These are phyloP conservation scores for Forbesichthys agassizii DNA, from an alignment of 2,113 vertebrate species.

Conservation along the genomic window DNA sequence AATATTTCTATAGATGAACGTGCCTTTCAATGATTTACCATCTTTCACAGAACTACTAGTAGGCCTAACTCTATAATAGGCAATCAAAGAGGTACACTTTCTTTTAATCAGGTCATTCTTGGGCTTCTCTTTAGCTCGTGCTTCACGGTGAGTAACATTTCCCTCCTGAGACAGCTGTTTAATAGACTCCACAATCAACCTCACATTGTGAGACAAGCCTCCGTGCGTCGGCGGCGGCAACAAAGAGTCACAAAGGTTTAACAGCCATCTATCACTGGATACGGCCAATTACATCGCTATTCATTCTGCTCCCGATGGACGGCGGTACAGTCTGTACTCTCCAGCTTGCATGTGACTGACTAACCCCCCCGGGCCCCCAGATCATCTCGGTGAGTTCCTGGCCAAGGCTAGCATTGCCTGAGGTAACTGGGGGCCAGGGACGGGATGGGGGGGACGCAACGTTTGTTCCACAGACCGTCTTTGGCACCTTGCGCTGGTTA, in stretches of 20 bases:
- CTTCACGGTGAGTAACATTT: slow-evolving; percentile 35
- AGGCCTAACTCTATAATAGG: slow-evolving; percentile 38
- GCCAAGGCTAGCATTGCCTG: slow-evolving; percentile 39
- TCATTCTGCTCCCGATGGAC: slow-evolving; percentile 36
- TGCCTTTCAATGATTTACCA: slow-evolving; percentile 44
- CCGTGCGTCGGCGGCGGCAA: slow-evolving; percentile 25
- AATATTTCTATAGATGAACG: slow-evolving; percentile 21
- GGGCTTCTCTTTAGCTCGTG: slow-evolving; percentile 35
- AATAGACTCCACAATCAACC: slow-evolving; percentile 69
- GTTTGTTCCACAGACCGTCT: slow-evolving; percentile 50
- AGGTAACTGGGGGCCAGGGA: slow-evolving; percentile 17
- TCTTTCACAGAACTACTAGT: slow-evolving; percentile 19
- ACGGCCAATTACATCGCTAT: slow-evolving; percentile 65
- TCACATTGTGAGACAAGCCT: slow-evolving; percentile 62
- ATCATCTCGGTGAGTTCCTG: slow-evolving; percentile 24
- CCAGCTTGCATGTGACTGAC: slow-evolving; percentile 26
- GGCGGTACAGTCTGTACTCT: slow-evolving; percentile 23
- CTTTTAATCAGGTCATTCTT: slow-evolving; percentile 41
- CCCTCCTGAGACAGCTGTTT: slow-evolving; percentile 58
- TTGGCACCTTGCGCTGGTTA: slow-evolving; percentile 65
- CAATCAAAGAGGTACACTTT: slow-evolving; percentile 36
- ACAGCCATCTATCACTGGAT: slow-evolving; percentile 63
- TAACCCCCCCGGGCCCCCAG: slow-evolving; percentile 6
- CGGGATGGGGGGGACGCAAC: neutral
- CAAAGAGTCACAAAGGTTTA: slow-evolving; percentile 60